Base-by-base conservation (phyloP, 2,888 invertebrate species). In the Lampropteryx suffumata region DNA sequence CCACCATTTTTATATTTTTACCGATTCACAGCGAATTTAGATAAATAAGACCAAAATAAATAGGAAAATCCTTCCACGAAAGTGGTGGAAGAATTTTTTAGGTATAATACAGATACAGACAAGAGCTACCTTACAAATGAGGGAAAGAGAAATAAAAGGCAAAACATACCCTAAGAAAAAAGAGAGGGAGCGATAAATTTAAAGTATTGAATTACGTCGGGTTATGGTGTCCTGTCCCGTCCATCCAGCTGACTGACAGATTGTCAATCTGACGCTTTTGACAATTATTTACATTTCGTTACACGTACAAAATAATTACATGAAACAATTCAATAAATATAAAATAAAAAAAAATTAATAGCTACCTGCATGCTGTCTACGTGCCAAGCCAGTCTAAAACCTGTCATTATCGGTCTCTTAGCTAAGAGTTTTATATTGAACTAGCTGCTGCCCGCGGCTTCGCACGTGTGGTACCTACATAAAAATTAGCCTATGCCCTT, bases 1-100 rank as follows among this genome's bases (percentile, higher is more conserved):
- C 66, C 61, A 93, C 93, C 95, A 95, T 95, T 80, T 84, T 92
- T 52, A 44, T 55, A 64, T 50, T 56, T 65, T 50, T 47, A 64
- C 54, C 64, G 32, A 36, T 59, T 61, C 65, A 79, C 79, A 52
- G 30, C 12, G 11, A 82, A 82, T 84, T 84, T 84, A 44, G 55
- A 61, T 51, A 10, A 29, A 55, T 55, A 62, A 53, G 48, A 57
- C 44, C 63, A 58, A 74, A 77, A 73, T 69, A 76, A 75, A 71
- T 68, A 71, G 36, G 36, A 42, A 61, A 69, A 66, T 74, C 73
- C 76, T 78, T 69, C 79, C 79, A 83, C 77, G 68, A 72, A 70
- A 71, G 52, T 53, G 53, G 75, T 79, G 79, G 74, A 82, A 80
- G 76, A 79, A 73, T 67, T 71, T 62, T 42, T 29, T 24, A 14